phyloP scores from a whole-genome alignment of 2,797 vertebrate species.

The Chrysolophus pictus region DNA sequence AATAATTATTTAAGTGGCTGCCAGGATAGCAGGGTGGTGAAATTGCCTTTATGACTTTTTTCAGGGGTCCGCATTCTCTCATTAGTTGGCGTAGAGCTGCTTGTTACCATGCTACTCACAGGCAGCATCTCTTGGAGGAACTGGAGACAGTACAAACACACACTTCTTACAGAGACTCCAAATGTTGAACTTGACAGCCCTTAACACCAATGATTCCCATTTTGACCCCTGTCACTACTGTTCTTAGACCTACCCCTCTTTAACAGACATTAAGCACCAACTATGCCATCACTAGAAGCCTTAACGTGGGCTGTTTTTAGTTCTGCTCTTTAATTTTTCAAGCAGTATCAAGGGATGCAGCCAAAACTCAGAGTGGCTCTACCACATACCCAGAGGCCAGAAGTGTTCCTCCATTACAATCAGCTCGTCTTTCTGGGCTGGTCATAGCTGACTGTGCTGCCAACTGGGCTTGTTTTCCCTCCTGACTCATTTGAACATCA shows the following conservation, averaged over 20 bases:
- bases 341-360: neutral
- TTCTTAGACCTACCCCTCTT: neutral
- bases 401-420: neutral
- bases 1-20: neutral
- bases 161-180: neutral
- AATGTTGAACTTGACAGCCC: neutral
- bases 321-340: neutral
- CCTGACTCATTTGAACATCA: neutral
- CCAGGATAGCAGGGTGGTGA: neutral
- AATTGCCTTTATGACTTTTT: neutral
- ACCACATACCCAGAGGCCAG: neutral
- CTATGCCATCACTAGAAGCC: accelerated
- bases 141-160: accelerated
- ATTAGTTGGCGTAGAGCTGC: neutral
- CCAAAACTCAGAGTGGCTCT: neutral
- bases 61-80: neutral
- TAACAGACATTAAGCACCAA: accelerated
- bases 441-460: neutral
- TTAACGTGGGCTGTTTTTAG: neutral
- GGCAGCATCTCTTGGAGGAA: neutral
- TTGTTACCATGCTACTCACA: neutral
- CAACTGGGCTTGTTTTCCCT: neutral
- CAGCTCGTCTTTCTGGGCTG: neutral
- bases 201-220: neutral
- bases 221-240: neutral